Evolutionary conservation across 2,113 vertebrate genomes (phyloP), one percentile per base, ranked within the genome.

Genomic region (Eleginops maclovinus): DNA sequence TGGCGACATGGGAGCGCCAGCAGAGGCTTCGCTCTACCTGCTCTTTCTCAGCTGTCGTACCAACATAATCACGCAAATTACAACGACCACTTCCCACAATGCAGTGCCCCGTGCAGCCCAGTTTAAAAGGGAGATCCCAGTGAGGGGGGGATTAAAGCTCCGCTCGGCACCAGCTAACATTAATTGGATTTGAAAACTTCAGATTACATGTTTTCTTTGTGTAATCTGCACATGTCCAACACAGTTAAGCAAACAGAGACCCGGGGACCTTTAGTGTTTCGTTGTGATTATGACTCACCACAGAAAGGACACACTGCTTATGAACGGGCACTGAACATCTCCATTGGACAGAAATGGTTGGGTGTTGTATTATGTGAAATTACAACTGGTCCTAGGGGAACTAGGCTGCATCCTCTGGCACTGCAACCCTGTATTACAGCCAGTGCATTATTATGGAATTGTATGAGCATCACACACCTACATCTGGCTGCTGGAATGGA

Each of bases 1-100:
- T 65, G 62, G 65, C 61, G 60, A 22, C 58, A 31, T 16, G 22
- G 63, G 49, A 75, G 77, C 53, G 55, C 60, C 69, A 75, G 15
- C 56, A 17, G 66, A 31, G 13, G 40, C 16, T 47, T 49, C 49
- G 11, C 31, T 77, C 51, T 60, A 40, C 40, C 50, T 67, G 44
- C 19, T 69, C 51, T 31, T 43, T 22, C 10, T 10, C 22, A n/a
- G 43, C 4, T 0, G 1, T 15, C 58, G 31, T 13, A 22, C 22
- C 22, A 47, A 49, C 49, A 21, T 36, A 2, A 46, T 46, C 40
- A 40, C 22, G 16, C 12, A 54, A 47, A 40, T 8, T 24, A 31
- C 47, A 72, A 61, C 46, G 31, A 63, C 36, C 15, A 2, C 21
- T 79, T 53, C 46, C 50, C 65, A 61, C 36, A 77, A 55, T 55